Evolutionary conservation across 2,888 invertebrate genomes (phyloP), one percentile per base, ranked within the genome.

Genomic region (Seira musarum): DNA sequence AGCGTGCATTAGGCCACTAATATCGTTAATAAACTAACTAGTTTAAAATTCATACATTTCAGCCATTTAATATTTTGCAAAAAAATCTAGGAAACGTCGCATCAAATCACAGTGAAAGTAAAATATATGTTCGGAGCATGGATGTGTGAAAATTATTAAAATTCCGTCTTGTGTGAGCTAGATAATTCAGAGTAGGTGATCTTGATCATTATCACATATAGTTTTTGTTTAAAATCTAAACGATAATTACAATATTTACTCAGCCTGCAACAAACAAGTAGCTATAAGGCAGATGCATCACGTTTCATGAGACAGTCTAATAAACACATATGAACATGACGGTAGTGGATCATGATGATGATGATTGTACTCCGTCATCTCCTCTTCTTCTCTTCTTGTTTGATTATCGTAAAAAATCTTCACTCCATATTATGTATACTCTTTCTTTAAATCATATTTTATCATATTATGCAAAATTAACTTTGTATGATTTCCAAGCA

Each of bases 191-290:
- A n/a, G n/a, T n/a, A n/a, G n/a, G n/a, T n/a, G n/a, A n/a, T n/a
- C n/a, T n/a, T 60, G 60, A 60, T 60, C 60, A 60, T 60, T 60
- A 60, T 60, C 60, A n/a, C 13, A 60, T 19, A 6, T n/a, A n/a
- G 30, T 30, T 5, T 30, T 30, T 30, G 8, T 8, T 5, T 8
- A 30, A 30, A 30, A 8, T 30, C 30, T 8, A 60, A 60, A 60
- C 22, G 60, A 60, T 21, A 60, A 21, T 60, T 57, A 17, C 60
- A 10, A 60, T 60, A 60, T 21, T 10, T 60, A 60, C 60, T 60
- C 13, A 60, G 49, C 15, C 49, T 15, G 19, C 60, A 21, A 8
- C 49, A 3, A 5, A 30, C 30, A 30, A 30, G 15, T 13, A 40
- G 40, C 57, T n/a, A 21, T 21, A 2, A 60, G 60, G 3, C 60